Percentiles rank a stretch among this genome's conserved stretches.
Evolutionary conservation across 1,140 invertebrate species (phyloP).

Genomic region (Forficula auricularia): DNA sequence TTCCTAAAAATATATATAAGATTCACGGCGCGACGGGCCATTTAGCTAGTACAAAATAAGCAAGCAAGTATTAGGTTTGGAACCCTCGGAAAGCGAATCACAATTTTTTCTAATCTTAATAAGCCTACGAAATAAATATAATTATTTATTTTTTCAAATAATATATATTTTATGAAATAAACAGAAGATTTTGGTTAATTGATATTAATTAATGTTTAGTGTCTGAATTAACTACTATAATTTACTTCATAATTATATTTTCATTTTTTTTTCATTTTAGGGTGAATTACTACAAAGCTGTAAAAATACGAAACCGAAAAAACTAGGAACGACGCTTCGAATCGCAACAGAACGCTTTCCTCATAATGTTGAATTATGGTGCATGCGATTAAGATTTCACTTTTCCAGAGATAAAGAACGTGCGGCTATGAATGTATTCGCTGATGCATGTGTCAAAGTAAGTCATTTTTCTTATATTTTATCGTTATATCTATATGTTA

Average conservation of each 20-base stretch:
- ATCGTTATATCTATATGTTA: background rate
- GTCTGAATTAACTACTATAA: too few relatives aligned
- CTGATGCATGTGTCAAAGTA: conserved; percentile 6
- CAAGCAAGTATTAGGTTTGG: too few relatives aligned
- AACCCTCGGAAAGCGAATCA: too few relatives aligned
- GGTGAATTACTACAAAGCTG: conserved; percentile 21
- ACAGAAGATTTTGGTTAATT: too few relatives aligned
- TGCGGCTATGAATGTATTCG: conserved; percentile 20
- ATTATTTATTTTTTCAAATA: too few relatives aligned
- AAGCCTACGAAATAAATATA: too few relatives aligned
- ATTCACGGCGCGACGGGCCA: too few relatives aligned
- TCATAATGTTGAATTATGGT: conserved; percentile 29
- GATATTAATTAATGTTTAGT: too few relatives aligned
- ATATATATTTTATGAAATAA: too few relatives aligned
- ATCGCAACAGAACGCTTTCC: conserved; percentile 27
- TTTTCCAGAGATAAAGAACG: conserved; percentile 21
- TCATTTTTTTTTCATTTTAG: conserved; percentile 15
- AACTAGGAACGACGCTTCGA: conserved; percentile 25
- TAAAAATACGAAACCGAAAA: conserved; percentile 15
- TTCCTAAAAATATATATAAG: too few relatives aligned
- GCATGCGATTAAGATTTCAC: conserved; percentile 25
- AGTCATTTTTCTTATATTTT: background rate
- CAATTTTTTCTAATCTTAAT: too few relatives aligned
- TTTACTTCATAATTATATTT: background rate
- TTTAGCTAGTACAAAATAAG: too few relatives aligned